Evolutionary conservation across 2,888 invertebrate genomes (phyloP), one percentile per base, ranked within the genome.

Genomic region (Griposia aprilina): DNA sequence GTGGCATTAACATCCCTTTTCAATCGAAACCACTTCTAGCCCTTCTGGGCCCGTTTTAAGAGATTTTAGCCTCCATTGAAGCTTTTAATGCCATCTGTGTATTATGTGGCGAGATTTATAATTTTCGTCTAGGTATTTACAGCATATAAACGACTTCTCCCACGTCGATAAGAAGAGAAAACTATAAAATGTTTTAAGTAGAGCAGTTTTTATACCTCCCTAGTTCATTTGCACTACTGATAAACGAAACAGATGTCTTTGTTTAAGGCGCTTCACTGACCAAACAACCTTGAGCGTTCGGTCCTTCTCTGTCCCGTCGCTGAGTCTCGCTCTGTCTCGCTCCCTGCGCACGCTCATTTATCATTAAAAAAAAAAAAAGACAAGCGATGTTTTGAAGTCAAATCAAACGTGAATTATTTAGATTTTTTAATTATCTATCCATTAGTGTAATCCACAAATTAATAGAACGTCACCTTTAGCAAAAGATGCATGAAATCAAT

Each of bases 71-170:
- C 52, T 65, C 52, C 20, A 67, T 66, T 74, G 36, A 55, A 76
- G 63, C 80, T 84, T 80, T 84, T 71, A 80, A 68, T 55, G 67
- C 83, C 80, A 83, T 83, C 83, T 83, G 84, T 68, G 48, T 67
- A 17, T 30, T 74, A 17, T 68, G 17, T n/a, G 60, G 67, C 48
- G 20, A 74, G 60, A 66, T 82, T 75, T 65, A 65, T 72, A 74
- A 63, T 76, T 69, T 72, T 60, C 13, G 20, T 83, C n/a, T 48
- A n/a, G n/a, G n/a, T n/a, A 55, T 10, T 68, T 23, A 68, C 3
- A 62, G 45, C 20, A 20, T n/a, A 23, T 15, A 50, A n/a, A 59
- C 23, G 6, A 10, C 15, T 50, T 79, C 52, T 79, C 75, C 68
- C 82, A 79, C 63, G 62, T 70, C 59, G 36, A 45, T 78, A 59